These are phyloP conservation scores for Marisa cornuarietis DNA, from an alignment of 1,140 invertebrate species.

Conservation along the genomic window DNA sequence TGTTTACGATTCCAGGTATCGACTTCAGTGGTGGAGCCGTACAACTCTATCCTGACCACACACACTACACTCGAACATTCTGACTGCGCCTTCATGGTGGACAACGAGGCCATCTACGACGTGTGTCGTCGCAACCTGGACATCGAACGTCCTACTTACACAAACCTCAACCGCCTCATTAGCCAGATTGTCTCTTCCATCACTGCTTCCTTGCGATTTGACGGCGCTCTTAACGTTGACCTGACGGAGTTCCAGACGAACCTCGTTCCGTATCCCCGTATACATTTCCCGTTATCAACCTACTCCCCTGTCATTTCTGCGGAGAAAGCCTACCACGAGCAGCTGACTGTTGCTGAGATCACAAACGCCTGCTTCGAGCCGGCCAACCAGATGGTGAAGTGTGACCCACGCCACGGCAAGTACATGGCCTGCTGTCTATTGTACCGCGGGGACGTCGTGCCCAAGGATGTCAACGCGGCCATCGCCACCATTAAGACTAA, in stretches of 20 bases:
- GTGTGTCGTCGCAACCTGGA: slow-evolving; percentile 83
- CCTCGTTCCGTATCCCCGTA: slow-evolving; percentile 52
- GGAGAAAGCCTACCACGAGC: slow-evolving; percentile 57
- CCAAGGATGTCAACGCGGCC: slow-evolving; percentile 85
- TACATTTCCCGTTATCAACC: slow-evolving; percentile 47
- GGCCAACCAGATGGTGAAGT: slow-evolving; percentile 90
- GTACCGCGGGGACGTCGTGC: slow-evolving; percentile 45
- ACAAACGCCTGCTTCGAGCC: slow-evolving; percentile 81
- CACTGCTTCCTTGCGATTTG: slow-evolving; percentile 76
- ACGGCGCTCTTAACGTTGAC: slow-evolving; percentile 84
- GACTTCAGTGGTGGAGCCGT: slow-evolving; percentile 66
- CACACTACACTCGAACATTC: slow-evolving; percentile 54
- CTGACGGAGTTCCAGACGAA: slow-evolving; percentile 70
- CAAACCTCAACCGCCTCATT: slow-evolving; percentile 64
- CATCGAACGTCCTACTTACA: slow-evolving; percentile 75
- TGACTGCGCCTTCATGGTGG: slow-evolving; percentile 66
- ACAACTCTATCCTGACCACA: slow-evolving; percentile 66
- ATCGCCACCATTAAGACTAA: slow-evolving; percentile 84
- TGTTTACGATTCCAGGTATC: slow-evolving; percentile 72
- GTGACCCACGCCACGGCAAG: slow-evolving; percentile 86
- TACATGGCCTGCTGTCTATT: slow-evolving; percentile 69
- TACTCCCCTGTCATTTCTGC: slow-evolving; percentile 45
- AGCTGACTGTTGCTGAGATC: slow-evolving; percentile 76
- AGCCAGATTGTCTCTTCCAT: slow-evolving; percentile 72
- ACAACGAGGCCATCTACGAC: slow-evolving; percentile 91